A percentile compares a stretch with the other conserved stretches of the same genome.
Evolutionary conservation across 1,140 invertebrate species (phyloP).

Genomic region (Protaetia brevitarsis): DNA sequence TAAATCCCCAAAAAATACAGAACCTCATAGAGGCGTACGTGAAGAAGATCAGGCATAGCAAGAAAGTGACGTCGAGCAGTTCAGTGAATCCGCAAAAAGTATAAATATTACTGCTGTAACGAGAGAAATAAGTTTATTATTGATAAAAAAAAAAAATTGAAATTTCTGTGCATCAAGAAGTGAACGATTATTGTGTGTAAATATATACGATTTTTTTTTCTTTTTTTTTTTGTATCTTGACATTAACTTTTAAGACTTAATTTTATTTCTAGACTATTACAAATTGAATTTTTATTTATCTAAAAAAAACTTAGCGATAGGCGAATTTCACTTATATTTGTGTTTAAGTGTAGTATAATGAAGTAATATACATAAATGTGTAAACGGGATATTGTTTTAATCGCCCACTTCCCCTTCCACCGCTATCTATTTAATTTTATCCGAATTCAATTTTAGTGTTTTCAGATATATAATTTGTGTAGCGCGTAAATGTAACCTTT

Average conservation of each 20-base stretch:
- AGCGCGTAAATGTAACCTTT: too few relatives aligned
- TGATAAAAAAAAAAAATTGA: too few relatives aligned
- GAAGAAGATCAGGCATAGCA: constrained; percentile 59
- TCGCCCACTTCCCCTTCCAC: too few relatives aligned
- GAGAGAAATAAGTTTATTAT: too few relatives aligned
- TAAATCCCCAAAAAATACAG: constrained; percentile 96
- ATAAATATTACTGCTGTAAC: constrained; percentile 20
- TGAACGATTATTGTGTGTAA: background rate
- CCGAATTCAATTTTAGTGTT: too few relatives aligned
- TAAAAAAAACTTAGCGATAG: background rate
- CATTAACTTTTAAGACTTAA: constrained; percentile 15
- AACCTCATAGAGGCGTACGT: constrained; percentile 92
- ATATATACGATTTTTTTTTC: constrained; percentile 3
- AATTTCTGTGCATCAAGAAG: background rate
- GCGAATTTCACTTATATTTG: background rate
- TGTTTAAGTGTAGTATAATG: constrained; percentile 10
- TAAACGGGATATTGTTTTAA: background rate
- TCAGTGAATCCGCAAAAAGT: constrained; percentile 43
- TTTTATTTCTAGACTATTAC: constrained; percentile 5
- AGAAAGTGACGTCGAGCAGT: constrained; percentile 45
- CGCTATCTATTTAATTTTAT: too few relatives aligned
- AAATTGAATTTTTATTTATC: constrained; percentile 6
- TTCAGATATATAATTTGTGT: too few relatives aligned
- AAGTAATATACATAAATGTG: constrained; percentile 3
- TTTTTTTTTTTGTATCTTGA: constrained; percentile 11